Evolutionary conservation across 1,140 invertebrate genomes (phyloP).

Genomic region (Trichomalopsis sarcophagae): DNA sequence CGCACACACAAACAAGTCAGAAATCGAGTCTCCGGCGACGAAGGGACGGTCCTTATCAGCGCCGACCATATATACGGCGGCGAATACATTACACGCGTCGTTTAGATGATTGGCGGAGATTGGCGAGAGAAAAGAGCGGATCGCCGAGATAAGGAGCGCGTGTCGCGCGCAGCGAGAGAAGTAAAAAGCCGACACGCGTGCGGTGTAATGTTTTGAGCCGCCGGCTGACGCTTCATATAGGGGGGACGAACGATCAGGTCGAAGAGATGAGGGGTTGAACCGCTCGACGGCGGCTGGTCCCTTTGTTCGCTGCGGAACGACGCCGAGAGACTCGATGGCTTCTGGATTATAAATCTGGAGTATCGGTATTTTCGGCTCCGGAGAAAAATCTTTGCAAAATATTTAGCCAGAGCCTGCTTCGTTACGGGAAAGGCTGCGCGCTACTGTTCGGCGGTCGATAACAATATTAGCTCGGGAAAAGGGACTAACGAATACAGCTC

Average conservation of each 20-base stretch:
- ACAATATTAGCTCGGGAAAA: too few relatives aligned
- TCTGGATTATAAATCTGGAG: not conserved
- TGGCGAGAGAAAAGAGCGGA: constrained; percentile 49
- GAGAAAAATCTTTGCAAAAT: too few relatives aligned
- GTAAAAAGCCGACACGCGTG: not conserved
- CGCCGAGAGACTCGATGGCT: too few relatives aligned
- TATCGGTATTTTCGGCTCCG: not conserved
- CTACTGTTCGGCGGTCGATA: too few relatives aligned
- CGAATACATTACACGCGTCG: constrained; percentile 68
- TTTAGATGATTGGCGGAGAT: constrained; percentile 71
- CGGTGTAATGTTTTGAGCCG: not conserved
- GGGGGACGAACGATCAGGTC: not conserved
- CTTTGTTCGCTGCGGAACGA: too few relatives aligned
- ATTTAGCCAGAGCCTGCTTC: too few relatives aligned
- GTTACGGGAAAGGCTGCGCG: too few relatives aligned
- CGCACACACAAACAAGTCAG: too few relatives aligned
- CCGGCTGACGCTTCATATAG: not conserved
- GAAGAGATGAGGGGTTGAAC: not conserved
- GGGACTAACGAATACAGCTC: too few relatives aligned
- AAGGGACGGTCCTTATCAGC: constrained; percentile 46
- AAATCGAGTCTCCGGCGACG: not conserved
- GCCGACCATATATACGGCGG: constrained; percentile 43
- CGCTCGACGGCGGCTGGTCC: not conserved
- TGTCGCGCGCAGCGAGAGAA: not conserved
- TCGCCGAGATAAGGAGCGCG: constrained; percentile 49